A percentile compares a stretch with the other conserved stretches of the same genome.
These are phyloP conservation scores for Psittacus erithacus DNA, from an alignment of 2,113 vertebrate genomes.

Conservation along the genomic window DNA sequence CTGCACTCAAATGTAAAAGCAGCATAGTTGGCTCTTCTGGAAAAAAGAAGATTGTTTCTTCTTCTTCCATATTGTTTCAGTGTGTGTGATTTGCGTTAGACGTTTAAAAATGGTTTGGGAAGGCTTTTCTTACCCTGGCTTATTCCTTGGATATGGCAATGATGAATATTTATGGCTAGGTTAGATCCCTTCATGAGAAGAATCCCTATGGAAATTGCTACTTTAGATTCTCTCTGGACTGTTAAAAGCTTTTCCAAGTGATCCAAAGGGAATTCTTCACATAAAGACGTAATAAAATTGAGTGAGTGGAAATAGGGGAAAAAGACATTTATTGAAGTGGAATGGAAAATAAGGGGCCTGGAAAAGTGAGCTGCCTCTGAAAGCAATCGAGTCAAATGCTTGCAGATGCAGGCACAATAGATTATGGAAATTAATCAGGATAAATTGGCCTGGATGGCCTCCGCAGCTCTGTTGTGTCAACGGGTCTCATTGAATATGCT, in stretches of 20 bases:
- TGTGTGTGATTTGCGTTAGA: too few species aligned
- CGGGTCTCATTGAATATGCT: background rate
- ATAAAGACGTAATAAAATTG: background rate
- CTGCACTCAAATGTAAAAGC: background rate
- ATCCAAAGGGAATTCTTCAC: conserved; percentile 2
- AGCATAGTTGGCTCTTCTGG: background rate
- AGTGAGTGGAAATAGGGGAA: background rate
- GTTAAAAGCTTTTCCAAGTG: background rate
- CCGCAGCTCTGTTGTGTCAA: background rate
- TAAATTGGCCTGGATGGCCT: conserved; percentile 15
- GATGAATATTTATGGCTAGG: background rate
- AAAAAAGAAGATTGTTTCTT: background rate
- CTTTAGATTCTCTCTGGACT: background rate
- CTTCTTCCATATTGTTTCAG: fast-evolving
- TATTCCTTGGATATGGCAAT: background rate
- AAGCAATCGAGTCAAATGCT: background rate
- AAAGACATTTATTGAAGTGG: background rate
- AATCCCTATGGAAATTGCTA: background rate
- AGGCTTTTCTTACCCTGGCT: background rate
- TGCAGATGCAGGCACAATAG: conserved; percentile 1
- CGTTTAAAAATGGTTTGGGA: background rate
- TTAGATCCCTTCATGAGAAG: background rate
- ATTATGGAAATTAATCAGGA: conserved; percentile 22
- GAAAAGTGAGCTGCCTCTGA: background rate
- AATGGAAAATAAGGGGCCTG: background rate